phyloP scores from a whole-genome alignment of 2,113 vertebrate species.

The Tenebrosternarchus preto region DNA sequence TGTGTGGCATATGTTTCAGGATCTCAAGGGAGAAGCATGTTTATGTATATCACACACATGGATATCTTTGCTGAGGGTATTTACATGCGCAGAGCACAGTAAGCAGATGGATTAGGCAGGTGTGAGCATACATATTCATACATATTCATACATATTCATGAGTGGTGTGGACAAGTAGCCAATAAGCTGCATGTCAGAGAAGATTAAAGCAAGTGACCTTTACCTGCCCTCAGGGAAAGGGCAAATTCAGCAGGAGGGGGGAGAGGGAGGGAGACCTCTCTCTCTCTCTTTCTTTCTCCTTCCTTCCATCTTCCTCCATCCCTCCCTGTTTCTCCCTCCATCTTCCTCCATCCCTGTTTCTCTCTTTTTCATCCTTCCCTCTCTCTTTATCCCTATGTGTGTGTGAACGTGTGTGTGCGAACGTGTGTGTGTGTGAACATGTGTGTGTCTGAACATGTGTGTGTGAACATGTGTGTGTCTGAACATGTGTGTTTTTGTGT shows the following conservation, averaged over 20 bases:
- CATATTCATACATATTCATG: slow-evolving; percentile 92
- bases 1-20: slow-evolving; percentile 55
- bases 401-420: too few relatives aligned
- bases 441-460: too few relatives aligned
- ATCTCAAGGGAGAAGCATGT: slow-evolving; percentile 1
- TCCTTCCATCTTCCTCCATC: too few relatives aligned
- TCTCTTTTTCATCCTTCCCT: not conserved
- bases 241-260: not conserved
- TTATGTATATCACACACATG: slow-evolving; percentile 52
- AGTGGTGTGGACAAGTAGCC: slow-evolving; percentile 59
- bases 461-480: too few relatives aligned
- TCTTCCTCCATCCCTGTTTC: not conserved
- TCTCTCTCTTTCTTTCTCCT: not conserved
- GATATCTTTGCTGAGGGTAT: slow-evolving; percentile 70
- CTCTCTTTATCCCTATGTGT: not conserved
- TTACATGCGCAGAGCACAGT: slow-evolving; percentile 76
- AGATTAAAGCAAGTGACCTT: slow-evolving; percentile 80
- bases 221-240: slow-evolving; percentile 49
- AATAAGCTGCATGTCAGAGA: slow-evolving; percentile 69
- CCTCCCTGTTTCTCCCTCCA: not conserved
- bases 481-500: too few relatives aligned
- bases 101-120: slow-evolving; percentile 43
- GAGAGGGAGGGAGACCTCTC: not conserved
- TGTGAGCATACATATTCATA: slow-evolving; percentile 85
- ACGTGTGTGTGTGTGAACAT: too few relatives aligned